A percentile compares a stretch with the other conserved stretches of the same genome.
These are phyloP conservation scores for Chloroclystis v-ata DNA, from an alignment of 2,888 invertebrate genomes.

Conservation along the genomic window DNA sequence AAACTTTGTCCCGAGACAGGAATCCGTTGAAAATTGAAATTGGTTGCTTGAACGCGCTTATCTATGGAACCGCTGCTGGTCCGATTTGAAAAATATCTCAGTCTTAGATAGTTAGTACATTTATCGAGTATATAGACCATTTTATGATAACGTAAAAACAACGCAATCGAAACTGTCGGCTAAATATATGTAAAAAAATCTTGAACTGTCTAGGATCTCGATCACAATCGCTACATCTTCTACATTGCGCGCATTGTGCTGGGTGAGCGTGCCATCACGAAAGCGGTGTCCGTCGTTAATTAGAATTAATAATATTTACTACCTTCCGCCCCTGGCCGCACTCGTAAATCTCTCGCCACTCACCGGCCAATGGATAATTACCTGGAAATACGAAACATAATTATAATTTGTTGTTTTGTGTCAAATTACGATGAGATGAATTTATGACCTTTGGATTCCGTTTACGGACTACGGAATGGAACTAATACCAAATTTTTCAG, in stretches of 20 bases:
- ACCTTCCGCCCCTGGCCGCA: slow-evolving; percentile 11
- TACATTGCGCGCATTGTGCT: slow-evolving; percentile 1
- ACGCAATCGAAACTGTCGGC: too few relatives aligned
- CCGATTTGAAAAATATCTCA: too few relatives aligned
- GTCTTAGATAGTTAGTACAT: too few relatives aligned
- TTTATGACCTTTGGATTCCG: neutral
- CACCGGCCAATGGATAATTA: slow-evolving; percentile 9
- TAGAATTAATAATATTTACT: slow-evolving; percentile 42
- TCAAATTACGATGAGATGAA: neutral
- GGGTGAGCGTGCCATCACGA: slow-evolving; percentile 16
- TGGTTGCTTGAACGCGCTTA: too few relatives aligned
- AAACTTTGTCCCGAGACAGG: too few relatives aligned
- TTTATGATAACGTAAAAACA: too few relatives aligned
- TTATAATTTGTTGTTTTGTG: neutral
- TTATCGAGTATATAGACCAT: too few relatives aligned
- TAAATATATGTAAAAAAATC: too few relatives aligned
- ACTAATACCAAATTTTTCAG: too few relatives aligned
- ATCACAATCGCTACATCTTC: slow-evolving; percentile 13
- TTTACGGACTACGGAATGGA: too few relatives aligned
- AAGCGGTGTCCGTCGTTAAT: slow-evolving; percentile 35
- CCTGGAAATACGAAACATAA: slow-evolving; percentile 15
- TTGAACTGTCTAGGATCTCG: neutral
- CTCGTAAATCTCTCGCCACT: slow-evolving; percentile 12
- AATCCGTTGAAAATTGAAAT: too few relatives aligned
- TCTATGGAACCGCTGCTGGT: too few relatives aligned